These are phyloP conservation scores for Lamprotornis superbus DNA, from an alignment of 2,113 vertebrate species.

Conservation along the genomic window DNA sequence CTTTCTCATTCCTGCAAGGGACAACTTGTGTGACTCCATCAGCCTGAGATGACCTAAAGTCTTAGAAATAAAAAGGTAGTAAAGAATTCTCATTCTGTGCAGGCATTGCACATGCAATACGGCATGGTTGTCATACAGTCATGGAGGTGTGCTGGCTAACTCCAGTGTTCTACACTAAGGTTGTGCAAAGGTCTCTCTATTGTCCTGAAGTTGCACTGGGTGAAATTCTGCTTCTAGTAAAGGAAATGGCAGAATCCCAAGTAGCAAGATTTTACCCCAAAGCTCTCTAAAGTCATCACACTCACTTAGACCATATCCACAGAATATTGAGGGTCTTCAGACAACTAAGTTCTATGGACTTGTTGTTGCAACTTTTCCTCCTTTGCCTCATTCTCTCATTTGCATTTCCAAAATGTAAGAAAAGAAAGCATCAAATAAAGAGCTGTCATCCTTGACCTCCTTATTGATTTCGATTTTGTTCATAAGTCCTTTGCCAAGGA, in stretches of 20 bases:
- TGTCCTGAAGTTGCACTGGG: not conserved
- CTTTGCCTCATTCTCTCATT: not conserved
- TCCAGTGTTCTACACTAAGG: not conserved
- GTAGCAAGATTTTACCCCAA: not conserved
- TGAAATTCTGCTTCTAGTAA: not conserved
- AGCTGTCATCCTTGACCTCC: not conserved
- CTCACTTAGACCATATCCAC: not conserved
- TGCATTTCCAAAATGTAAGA: not conserved
- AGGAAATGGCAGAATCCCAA: not conserved
- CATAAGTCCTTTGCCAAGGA: not conserved
- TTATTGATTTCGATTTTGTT: not conserved
- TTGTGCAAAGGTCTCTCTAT: not conserved
- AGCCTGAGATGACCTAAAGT: not conserved
- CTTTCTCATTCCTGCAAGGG: not conserved
- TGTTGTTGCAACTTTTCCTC: not conserved
- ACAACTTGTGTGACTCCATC: not conserved
- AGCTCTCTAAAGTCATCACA: not conserved
- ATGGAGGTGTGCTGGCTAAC: not conserved
- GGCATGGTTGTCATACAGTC: not conserved
- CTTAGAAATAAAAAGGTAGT: not conserved
- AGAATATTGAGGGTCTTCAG: not conserved
- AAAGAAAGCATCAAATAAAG: not conserved
- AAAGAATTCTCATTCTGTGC: not conserved
- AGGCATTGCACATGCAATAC: rapidly evolving
- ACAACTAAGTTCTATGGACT: not conserved